Conservation (phyloP, 2,888 invertebrate genomes). For the Arctia plantaginis region DNA sequence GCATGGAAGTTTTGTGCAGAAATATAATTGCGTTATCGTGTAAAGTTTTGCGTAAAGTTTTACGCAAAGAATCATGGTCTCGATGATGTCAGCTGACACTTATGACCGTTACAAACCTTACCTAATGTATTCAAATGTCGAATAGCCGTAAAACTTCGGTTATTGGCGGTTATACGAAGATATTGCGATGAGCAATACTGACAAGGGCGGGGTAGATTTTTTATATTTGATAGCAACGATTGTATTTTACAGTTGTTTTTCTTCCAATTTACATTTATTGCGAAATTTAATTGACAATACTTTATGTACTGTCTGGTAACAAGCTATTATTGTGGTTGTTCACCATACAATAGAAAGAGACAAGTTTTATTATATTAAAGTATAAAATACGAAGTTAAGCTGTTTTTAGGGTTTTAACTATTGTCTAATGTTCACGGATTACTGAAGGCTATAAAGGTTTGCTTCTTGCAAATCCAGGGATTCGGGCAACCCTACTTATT, state of each 20-base stretch:
- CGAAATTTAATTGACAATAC: not conserved
- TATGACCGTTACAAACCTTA: slow-evolving; percentile 18
- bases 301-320: not conserved
- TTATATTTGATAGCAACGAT: too few species aligned
- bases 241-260: not conserved
- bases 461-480: too few species aligned
- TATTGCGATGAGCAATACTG: not conserved
- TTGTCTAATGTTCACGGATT: too few species aligned
- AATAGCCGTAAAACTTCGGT: slow-evolving; percentile 8
- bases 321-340: not conserved
- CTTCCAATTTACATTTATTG: not conserved
- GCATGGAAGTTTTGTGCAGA: not conserved
- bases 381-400: not conserved
- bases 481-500: too few species aligned
- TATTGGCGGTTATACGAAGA: not conserved
- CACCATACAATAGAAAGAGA: not conserved
- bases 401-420: too few species aligned
- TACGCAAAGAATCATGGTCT: not conserved
- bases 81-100: slow-evolving; percentile 16
- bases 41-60: slow-evolving; percentile 9
- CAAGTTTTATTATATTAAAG: not conserved
- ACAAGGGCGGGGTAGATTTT: not conserved
- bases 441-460: too few species aligned
- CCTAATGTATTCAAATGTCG: slow-evolving; percentile 18
- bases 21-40: slow-evolving; percentile 6